Evolutionary conservation across 2,113 vertebrate species (phyloP).

Genomic region (Cranoglanis bouderius): DNA sequence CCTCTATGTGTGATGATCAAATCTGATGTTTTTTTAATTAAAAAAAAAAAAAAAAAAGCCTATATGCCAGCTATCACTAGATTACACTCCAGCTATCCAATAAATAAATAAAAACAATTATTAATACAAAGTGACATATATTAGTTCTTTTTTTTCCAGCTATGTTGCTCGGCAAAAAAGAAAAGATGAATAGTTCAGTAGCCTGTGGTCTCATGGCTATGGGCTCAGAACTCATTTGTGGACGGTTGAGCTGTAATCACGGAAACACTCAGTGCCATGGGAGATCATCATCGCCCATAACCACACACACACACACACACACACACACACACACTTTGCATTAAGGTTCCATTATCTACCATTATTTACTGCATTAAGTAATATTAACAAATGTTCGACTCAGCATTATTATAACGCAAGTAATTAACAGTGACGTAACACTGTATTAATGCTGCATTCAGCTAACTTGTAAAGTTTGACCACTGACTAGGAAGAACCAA

Average conservation of each 20-base stretch:
- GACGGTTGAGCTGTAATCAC: slow-evolving; percentile 64
- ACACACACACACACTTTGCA: slow-evolving; percentile 5
- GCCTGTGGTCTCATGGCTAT: not conserved
- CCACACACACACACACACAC: slow-evolving; percentile 30
- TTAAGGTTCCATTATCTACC: not conserved
- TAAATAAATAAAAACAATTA: not conserved
- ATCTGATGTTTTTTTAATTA: too few species aligned
- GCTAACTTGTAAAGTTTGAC: not conserved
- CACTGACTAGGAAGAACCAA: not conserved
- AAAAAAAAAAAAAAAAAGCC: too few species aligned
- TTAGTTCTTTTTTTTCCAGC: not conserved
- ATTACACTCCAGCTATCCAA: not conserved
- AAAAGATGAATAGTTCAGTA: not conserved
- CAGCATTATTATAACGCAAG: not conserved
- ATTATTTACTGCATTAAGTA: not conserved
- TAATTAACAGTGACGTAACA: not conserved
- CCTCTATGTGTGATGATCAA: too few species aligned
- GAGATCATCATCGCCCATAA: slow-evolving; percentile 63
- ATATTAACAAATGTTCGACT: not conserved
- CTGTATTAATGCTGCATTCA: not conserved
- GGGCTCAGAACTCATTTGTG: slow-evolving; percentile 65
- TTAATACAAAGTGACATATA: too few species aligned
- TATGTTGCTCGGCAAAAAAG: not conserved
- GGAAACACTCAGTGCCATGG: slow-evolving; percentile 64
- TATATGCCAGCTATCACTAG: too few species aligned